phyloP scores from a whole-genome alignment of 2,797 vertebrate species.

The Nannoperca australis region DNA sequence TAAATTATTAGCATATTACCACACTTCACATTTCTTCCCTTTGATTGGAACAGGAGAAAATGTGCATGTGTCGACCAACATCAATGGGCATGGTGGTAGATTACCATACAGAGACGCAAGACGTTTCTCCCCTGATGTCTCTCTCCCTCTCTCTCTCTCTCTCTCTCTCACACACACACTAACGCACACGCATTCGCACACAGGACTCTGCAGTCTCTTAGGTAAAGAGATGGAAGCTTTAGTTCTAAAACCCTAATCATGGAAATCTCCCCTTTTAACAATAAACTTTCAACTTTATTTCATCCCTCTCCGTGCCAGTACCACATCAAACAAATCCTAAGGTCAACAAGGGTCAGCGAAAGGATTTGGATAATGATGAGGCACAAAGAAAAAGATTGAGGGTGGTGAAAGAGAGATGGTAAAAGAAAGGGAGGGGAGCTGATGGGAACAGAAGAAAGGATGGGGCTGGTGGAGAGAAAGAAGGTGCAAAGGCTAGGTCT shows the following conservation, averaged over 20 bases:
- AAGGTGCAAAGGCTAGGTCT: conserved; percentile 79
- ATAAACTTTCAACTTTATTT: conserved; percentile 76
- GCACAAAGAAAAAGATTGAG: conserved; percentile 71
- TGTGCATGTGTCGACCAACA: conserved; percentile 52
- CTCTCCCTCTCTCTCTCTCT: too few species aligned
- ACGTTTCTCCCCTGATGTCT: conserved; percentile 41
- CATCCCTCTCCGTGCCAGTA: conserved; percentile 66
- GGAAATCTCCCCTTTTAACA: conserved; percentile 77
- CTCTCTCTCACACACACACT: background rate
- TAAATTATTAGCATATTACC: conserved; percentile 82
- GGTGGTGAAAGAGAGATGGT: conserved; percentile 67
- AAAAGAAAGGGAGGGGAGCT: conserved; percentile 59
- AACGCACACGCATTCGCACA: background rate
- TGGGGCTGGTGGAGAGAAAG: conserved; percentile 54
- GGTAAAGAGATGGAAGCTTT: conserved; percentile 73
- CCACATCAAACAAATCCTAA: conserved; percentile 79
- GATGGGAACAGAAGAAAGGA: conserved; percentile 67
- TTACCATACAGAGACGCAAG: conserved; percentile 25
- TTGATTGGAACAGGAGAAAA: conserved; percentile 65
- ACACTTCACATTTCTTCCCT: conserved; percentile 51
- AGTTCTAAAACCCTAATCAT: conserved; percentile 76
- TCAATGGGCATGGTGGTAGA: conserved; percentile 39
- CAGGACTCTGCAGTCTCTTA: conserved; percentile 47
- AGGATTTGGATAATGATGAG: conserved; percentile 81
- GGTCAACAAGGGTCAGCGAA: conserved; percentile 78